A percentile compares a stretch with the other conserved stretches of the same genome.
These are phyloP conservation scores for Centropristis striata DNA, from an alignment of 2,113 vertebrate genomes.

Conservation along the genomic window DNA sequence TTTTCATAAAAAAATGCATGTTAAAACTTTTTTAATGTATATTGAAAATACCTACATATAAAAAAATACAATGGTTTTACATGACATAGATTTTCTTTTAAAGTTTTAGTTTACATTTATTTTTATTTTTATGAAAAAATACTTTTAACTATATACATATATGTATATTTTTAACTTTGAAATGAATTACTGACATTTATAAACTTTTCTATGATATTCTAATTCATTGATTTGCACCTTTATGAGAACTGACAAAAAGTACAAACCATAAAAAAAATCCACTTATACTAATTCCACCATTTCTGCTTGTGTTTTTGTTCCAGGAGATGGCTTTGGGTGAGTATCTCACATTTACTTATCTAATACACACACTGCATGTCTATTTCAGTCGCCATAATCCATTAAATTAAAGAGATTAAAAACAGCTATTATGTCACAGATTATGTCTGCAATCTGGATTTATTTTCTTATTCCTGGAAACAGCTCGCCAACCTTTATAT, in stretches of 20 bases:
- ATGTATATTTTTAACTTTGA: too few relatives aligned
- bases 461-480: neutral
- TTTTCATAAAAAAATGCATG: too few relatives aligned
- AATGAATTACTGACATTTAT: too few relatives aligned
- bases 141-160: too few relatives aligned
- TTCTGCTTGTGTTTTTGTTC: slow-evolving; percentile 48
- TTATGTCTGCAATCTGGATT: neutral
- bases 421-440: neutral
- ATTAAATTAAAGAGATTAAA: neutral
- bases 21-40: too few relatives aligned
- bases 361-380: neutral
- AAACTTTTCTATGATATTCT: too few relatives aligned
- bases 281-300: neutral
- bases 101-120: too few relatives aligned
- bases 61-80: too few relatives aligned
- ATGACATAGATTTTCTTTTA: too few relatives aligned
- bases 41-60: too few relatives aligned
- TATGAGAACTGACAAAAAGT: neutral
- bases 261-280: neutral
- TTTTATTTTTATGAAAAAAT: too few relatives aligned
- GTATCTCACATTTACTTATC: slow-evolving; percentile 50
- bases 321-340: slow-evolving; percentile 83
- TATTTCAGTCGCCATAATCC: neutral
- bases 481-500: neutral
- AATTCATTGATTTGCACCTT: too few relatives aligned